A percentile compares a stretch with the other conserved stretches of the same genome.
Evolutionary conservation across 2,797 vertebrate genomes (phyloP).

Genomic region (Sebastes ruberrimus): DNA sequence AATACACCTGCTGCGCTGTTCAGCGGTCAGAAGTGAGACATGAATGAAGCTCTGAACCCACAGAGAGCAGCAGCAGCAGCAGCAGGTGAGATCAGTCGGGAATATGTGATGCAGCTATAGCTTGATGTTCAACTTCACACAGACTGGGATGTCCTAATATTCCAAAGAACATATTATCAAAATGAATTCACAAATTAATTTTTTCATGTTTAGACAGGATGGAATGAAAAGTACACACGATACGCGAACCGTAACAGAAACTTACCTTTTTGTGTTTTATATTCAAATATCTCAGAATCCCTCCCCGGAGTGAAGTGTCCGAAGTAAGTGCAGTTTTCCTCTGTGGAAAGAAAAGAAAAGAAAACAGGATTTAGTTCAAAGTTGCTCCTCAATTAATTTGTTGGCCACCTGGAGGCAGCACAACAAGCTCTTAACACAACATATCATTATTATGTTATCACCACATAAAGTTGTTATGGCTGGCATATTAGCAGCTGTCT

Average conservation of each 20-base stretch:
- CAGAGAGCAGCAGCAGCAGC: not conserved
- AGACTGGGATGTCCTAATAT: not conserved
- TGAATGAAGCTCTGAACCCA: conserved; percentile 14
- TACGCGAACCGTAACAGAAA: not conserved
- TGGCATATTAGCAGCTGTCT: not conserved
- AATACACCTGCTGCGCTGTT: conserved; percentile 7
- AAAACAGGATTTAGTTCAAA: conserved; percentile 21
- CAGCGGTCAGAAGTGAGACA: conserved; percentile 8
- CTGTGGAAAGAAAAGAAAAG: conserved; percentile 72
- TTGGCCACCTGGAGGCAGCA: not conserved
- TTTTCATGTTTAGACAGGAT: not conserved
- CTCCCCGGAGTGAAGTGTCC: conserved; percentile 94
- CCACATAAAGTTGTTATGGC: not conserved
- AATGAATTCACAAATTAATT: not conserved
- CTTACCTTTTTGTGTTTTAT: conserved; percentile 97
- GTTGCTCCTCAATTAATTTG: not conserved
- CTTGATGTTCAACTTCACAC: conserved; percentile 26
- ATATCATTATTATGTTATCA: not conserved
- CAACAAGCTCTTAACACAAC: not conserved
- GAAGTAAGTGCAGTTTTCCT: conserved; percentile 96
- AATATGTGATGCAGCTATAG: not conserved
- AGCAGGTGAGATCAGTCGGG: conserved; percentile 1
- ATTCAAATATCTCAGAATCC: conserved; percentile 92
- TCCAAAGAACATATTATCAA: not conserved
- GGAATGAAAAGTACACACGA: not conserved